phyloP scores from a whole-genome alignment of 2,797 vertebrate genomes.

The Knipowitschia caucasica region DNA sequence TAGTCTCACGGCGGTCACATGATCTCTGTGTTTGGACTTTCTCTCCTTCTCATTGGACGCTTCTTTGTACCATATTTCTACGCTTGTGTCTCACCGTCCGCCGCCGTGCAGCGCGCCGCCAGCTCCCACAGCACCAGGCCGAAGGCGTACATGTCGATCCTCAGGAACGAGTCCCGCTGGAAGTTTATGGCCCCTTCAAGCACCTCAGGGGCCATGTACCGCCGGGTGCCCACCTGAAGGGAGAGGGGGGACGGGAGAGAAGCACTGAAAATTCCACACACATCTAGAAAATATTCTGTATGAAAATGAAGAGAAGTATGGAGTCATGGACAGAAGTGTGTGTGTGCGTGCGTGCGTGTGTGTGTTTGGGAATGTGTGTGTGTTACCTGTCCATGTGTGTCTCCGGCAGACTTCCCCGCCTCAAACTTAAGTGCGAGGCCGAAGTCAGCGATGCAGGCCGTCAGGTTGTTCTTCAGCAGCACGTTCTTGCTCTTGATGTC shows the following conservation, averaged over 20 bases:
- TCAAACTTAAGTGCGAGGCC: conserved; percentile 95
- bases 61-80: no score
- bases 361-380: no score
- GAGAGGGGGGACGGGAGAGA: no score
- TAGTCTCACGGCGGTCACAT: no score
- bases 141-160: conserved; percentile 97
- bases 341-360: no score
- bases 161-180: conserved; percentile 93
- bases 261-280: no score
- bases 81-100: conserved; percentile 94
- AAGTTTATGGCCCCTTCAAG: conserved; percentile 98
- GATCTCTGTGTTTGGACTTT: no score
- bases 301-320: no score
- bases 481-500: conserved; percentile 99
- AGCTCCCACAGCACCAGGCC: conserved; percentile 95
- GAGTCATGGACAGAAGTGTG: no score
- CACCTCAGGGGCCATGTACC: conserved; percentile 97
- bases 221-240: conserved; percentile 91
- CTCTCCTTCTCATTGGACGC: no score
- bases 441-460: conserved; percentile 93
- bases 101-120: no score
- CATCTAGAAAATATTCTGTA: no score
- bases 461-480: conserved; percentile 91
- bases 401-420: conserved; percentile 93
- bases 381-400: conserved; percentile 95